Conservation (phyloP, 2,888 invertebrate genomes). For the Lasioglossum villosulum region DNA sequence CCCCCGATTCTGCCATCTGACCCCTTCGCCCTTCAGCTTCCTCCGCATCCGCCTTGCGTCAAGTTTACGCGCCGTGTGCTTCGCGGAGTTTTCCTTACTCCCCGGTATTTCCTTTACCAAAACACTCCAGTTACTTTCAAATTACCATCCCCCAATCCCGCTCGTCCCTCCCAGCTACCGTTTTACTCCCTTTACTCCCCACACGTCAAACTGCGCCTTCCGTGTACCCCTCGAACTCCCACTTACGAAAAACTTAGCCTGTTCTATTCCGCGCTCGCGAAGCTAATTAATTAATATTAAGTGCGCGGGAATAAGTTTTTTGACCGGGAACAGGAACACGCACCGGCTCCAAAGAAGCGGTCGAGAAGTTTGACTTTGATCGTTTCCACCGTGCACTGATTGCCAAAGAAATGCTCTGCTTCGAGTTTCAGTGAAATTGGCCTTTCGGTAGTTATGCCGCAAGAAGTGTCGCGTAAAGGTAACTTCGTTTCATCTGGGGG, state of each 20-base stretch:
- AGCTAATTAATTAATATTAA: constrained; percentile 40
- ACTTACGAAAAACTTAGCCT: neutral
- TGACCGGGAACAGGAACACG: neutral
- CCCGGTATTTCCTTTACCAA: constrained; percentile 37
- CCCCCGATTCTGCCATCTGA: neutral
- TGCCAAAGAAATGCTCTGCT: neutral
- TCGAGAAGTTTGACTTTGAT: constrained; percentile 25
- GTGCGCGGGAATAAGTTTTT: neutral
- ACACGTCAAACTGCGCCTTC: neutral
- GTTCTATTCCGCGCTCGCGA: neutral
- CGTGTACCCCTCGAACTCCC: neutral
- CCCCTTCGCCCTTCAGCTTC: neutral
- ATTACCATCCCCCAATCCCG: constrained; percentile 22
- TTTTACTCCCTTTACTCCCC: neutral
- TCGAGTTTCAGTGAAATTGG: neutral
- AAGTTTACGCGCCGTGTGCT: neutral
- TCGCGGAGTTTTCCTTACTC: constrained; percentile 30
- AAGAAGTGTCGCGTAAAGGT: neutral
- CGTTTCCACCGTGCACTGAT: neutral
- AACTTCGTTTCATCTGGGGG: neutral
- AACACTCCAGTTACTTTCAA: constrained; percentile 43
- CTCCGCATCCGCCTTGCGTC: neutral
- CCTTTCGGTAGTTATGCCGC: neutral
- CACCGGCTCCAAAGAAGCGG: neutral
- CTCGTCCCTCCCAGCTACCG: neutral